These are phyloP conservation scores for Microcebus lehilahytsara DNA, from an alignment of 2,113 vertebrate species.

Conservation along the genomic window DNA sequence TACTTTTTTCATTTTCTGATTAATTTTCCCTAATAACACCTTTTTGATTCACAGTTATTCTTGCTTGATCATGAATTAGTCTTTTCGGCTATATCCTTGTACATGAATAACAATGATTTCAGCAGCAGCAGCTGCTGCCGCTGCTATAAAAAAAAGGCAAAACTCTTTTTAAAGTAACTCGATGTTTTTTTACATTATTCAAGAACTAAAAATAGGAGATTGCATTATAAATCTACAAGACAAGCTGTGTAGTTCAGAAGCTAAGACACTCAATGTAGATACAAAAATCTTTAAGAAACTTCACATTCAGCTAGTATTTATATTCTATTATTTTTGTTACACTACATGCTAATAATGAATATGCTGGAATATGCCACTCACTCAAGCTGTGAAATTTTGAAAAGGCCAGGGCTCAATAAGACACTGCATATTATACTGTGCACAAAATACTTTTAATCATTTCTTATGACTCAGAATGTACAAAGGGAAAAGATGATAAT, in stretches of 20 bases:
- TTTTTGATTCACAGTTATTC: constrained; percentile 15
- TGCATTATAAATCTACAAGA: constrained; percentile 9
- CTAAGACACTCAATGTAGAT: neutral
- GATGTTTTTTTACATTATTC: neutral
- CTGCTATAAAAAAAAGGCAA: neutral
- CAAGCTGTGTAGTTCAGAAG: neutral
- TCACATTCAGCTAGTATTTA: neutral
- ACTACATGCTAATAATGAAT: neutral
- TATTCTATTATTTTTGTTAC: neutral
- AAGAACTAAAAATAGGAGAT: constrained; percentile 31
- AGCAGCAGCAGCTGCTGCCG: neutral
- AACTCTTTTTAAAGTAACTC: neutral
- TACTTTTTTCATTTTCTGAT: neutral
- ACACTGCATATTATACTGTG: neutral
- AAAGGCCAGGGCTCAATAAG: neutral
- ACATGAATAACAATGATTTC: neutral
- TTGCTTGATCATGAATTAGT: neutral
- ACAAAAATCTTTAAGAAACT: constrained; percentile 7
- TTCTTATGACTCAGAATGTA: constrained; percentile 32
- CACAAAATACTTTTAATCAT: neutral
- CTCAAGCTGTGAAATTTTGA: constrained; percentile 25
- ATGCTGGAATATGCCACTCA: neutral
- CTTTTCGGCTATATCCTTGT: neutral
- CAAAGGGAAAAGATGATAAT: constrained; percentile 24
- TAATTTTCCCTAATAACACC: neutral